Base-by-base conservation (phyloP, 2,888 invertebrate species). In the Drosophila paucipuncta region DNA sequence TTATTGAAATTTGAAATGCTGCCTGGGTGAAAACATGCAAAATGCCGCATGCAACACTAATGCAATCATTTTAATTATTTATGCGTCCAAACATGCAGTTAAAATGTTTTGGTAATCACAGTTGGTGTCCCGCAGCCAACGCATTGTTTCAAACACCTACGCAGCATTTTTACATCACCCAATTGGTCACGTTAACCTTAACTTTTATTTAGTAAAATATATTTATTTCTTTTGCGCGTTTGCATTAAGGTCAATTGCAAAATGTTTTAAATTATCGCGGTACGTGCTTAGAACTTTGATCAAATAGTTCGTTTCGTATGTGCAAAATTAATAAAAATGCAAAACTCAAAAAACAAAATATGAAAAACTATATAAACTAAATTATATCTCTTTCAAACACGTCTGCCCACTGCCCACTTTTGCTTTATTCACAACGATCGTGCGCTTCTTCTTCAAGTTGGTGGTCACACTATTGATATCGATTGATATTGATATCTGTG, bases 1-100 rank as follows among this genome's bases (percentile, higher is more conserved):
- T 83, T 86, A 86, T 86, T 87, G 83, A 89, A 86, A 79, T 89
- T 86, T 78, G 63, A 85, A 79, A 60, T 52, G 72, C 68, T 68
- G 71, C 43, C 80, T 62, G 50, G 49, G 28, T 59, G 41, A 50
- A 52, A 50, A 61, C 76, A 70, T 61, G 74, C 77, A 68, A 77
- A 30, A 50, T 41, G 62, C 43, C n/a, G 25, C 68, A 85, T 88
- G 80, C 76, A 78, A 78, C 76, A 73, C 81, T 83, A 87, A 89
- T 87, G 84, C 64, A 60, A 75, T 54, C 73, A 63, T 68, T 78
- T 89, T 71, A 85, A 87, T 89, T 82, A 87, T 87, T 87, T 83
- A 87, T 89, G 71, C 57, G 53, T 43, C 70, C 70, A 65, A 80
- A 86, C 87, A 89, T 75, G 87, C 80, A 74, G 67, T 66, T 54